Evolutionary conservation across 2,113 vertebrate species (phyloP).

Genomic region (Trichechus manatus): DNA sequence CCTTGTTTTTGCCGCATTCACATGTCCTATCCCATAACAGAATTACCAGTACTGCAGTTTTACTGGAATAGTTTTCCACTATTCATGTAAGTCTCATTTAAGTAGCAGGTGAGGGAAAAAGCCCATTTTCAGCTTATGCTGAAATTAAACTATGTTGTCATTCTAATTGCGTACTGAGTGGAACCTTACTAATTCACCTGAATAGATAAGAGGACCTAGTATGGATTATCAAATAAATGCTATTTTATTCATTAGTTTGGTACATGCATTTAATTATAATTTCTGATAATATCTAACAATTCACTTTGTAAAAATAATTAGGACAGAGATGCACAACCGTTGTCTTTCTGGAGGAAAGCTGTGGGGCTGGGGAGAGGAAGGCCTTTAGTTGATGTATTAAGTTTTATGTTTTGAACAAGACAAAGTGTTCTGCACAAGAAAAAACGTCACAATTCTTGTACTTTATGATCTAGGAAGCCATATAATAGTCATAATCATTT

Average conservation of each 20-base stretch:
- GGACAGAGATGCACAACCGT: not conserved
- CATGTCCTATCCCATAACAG: not conserved
- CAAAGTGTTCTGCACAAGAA: not conserved
- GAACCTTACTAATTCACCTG: conserved; percentile 21
- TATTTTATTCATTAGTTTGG: conserved; percentile 66
- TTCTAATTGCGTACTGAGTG: conserved; percentile 25
- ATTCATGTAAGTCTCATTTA: not conserved
- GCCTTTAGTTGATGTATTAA: not conserved
- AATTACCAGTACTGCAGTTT: not conserved
- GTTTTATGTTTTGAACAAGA: not conserved
- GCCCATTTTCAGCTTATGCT: conserved; percentile 8
- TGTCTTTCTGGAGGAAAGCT: not conserved
- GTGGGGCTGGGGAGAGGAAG: not conserved
- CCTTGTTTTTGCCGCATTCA: not conserved
- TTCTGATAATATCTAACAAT: conserved; percentile 53
- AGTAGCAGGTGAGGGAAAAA: not conserved
- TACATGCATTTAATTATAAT: conserved; percentile 57
- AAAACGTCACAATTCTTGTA: not conserved
- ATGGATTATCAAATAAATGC: conserved; percentile 62
- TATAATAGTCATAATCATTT: not conserved
- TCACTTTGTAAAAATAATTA: conserved; percentile 66
- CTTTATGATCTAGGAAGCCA: not conserved
- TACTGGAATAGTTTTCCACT: not conserved
- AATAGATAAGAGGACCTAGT: not conserved
- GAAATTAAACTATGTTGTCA: conserved; percentile 58